phyloP scores from a whole-genome alignment of 2,888 invertebrate genomes.

The Petrophora chlorosata region DNA sequence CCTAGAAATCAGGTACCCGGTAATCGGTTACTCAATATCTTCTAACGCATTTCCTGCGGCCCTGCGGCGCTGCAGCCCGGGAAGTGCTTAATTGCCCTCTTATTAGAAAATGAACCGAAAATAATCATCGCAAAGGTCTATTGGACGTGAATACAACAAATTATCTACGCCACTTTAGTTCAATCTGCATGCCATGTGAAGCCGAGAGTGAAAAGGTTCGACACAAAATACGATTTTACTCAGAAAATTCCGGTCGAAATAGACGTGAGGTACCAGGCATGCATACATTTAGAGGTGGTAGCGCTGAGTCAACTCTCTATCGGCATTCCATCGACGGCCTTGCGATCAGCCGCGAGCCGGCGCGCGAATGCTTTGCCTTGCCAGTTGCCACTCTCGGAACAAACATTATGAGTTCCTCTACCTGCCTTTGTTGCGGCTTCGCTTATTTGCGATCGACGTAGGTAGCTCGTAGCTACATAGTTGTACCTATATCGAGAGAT shows the following conservation, averaged over 20 bases:
- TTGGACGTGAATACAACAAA: constrained; percentile 34
- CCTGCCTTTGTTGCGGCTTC: constrained; percentile 38
- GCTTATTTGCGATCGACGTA: constrained; percentile 24
- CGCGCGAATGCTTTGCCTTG: constrained; percentile 45
- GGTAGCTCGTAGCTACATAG: constrained; percentile 18
- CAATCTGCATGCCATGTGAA: constrained; percentile 16
- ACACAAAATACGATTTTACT: constrained; percentile 13
- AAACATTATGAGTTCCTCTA: constrained; percentile 35
- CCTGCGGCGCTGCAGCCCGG: constrained; percentile 42
- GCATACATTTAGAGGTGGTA: constrained; percentile 51
- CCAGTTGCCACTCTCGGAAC: constrained; percentile 9
- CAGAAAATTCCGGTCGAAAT: constrained; percentile 31
- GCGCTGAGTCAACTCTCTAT: constrained; percentile 63
- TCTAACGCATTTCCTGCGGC: constrained; percentile 39
- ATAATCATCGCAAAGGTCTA: constrained; percentile 44
- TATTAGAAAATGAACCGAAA: constrained; percentile 42
- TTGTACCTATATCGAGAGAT: constrained; percentile 19
- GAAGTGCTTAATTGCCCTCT: constrained; percentile 43
- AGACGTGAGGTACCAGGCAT: constrained; percentile 41
- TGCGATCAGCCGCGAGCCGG: constrained; percentile 54
- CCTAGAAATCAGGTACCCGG: constrained; percentile 34
- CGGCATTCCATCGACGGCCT: constrained; percentile 63
- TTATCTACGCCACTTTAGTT: constrained; percentile 33
- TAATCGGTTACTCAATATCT: constrained; percentile 30
- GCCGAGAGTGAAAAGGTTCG: constrained; percentile 24